Evolutionary conservation across 2,888 invertebrate genomes (phyloP).

Genomic region (Melipona beecheii): DNA sequence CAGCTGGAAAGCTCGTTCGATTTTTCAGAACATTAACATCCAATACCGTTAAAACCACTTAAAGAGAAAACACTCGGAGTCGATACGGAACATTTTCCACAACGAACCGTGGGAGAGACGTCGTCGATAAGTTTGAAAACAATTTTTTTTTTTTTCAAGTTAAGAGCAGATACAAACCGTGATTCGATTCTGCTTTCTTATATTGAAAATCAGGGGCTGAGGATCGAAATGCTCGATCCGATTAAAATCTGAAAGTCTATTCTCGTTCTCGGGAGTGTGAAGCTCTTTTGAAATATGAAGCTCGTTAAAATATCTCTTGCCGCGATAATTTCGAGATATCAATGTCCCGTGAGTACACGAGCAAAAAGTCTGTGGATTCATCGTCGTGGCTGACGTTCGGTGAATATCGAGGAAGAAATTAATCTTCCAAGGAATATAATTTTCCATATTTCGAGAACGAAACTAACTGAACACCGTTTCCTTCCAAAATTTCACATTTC

Average conservation of each 20-base stretch:
- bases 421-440: not conserved
- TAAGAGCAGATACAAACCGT: not conserved
- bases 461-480: too few relatives aligned
- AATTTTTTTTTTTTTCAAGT: not conserved
- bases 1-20: not conserved
- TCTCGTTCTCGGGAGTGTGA: not conserved
- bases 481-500: not conserved
- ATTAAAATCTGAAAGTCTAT: not conserved
- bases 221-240: not conserved
- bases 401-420: not conserved
- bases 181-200: not conserved
- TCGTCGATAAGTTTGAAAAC: not conserved
- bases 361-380: not conserved
- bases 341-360: not conserved
- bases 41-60: conserved; percentile 5
- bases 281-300: not conserved
- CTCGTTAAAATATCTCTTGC: not conserved
- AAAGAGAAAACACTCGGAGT: not conserved
- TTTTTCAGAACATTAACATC: conserved; percentile 19
- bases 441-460: not conserved
- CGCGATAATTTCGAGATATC: not conserved
- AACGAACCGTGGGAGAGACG: not conserved
- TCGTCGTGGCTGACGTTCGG: not conserved
- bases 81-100: not conserved
- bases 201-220: not conserved